A percentile compares a stretch with the other conserved stretches of the same genome.
These are phyloP conservation scores for Thecophora atra DNA, from an alignment of 2,888 invertebrate species.

Conservation along the genomic window DNA sequence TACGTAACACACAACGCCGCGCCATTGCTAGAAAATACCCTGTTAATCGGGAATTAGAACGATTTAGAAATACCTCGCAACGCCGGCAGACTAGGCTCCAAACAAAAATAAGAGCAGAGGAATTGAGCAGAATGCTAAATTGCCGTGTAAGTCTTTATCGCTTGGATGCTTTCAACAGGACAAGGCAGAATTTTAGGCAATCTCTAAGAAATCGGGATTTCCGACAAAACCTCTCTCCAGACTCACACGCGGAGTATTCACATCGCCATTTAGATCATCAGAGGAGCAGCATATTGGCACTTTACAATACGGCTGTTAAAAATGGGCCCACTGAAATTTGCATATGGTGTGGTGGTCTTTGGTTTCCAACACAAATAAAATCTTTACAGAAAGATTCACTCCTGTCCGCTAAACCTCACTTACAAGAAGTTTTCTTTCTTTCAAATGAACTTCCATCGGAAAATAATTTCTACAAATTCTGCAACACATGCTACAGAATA, in stretches of 20 bases:
- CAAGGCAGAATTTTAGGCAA: slow-evolving; percentile 5
- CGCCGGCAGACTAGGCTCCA: background rate
- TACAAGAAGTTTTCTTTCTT: background rate
- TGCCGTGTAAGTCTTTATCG: background rate
- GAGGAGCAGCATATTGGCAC: background rate
- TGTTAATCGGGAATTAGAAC: background rate
- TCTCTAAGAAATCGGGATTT: background rate
- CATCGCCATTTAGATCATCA: background rate
- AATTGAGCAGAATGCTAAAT: background rate
- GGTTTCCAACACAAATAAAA: slow-evolving; percentile 11
- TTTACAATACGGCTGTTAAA: background rate
- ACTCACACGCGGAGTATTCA: background rate
- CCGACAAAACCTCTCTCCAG: background rate
- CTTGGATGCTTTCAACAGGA: background rate
- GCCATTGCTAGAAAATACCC: too few species aligned
- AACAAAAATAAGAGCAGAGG: background rate
- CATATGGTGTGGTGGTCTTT: slow-evolving; percentile 2
- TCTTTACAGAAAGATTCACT: background rate
- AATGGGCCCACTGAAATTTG: background rate
- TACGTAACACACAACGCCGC: too few species aligned
- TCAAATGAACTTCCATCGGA: background rate
- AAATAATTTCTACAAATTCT: background rate
- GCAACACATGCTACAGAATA: slow-evolving; percentile 6
- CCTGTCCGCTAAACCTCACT: background rate
- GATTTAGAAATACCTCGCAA: background rate